These are phyloP conservation scores for Petrocephalus sullivani DNA, from an alignment of 2,797 vertebrate genomes.

Conservation along the genomic window DNA sequence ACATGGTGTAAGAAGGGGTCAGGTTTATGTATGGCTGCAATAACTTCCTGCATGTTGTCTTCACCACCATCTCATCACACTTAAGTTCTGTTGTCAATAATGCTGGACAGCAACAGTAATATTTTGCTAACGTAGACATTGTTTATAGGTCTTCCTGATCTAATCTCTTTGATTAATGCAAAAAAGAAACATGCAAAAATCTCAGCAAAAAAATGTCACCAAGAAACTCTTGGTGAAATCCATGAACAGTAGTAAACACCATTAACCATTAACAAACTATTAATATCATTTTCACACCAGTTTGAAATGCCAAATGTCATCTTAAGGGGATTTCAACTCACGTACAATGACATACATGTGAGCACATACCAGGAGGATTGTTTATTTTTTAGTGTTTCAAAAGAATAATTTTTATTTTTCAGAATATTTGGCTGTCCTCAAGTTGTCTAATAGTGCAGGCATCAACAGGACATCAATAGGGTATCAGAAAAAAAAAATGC, in stretches of 20 bases:
- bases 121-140: background rate
- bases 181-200: background rate
- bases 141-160: background rate
- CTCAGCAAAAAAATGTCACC: background rate
- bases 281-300: background rate
- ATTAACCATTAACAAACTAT: background rate
- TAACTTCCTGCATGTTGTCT: background rate
- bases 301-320: background rate
- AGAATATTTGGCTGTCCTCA: background rate
- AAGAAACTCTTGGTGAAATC: background rate
- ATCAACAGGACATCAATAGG: background rate
- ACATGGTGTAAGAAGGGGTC: background rate
- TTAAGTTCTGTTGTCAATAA: background rate
- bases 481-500: background rate
- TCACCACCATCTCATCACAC: background rate
- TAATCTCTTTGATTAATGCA: background rate
- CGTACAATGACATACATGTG: background rate
- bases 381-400: background rate
- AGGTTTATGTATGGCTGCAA: background rate
- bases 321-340: background rate
- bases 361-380: background rate
- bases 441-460: background rate
- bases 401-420: background rate
- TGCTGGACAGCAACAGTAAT: background rate
- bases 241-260: background rate